Conservation (phyloP, 2,797 vertebrate genomes). For the Gallinago solitaria region DNA sequence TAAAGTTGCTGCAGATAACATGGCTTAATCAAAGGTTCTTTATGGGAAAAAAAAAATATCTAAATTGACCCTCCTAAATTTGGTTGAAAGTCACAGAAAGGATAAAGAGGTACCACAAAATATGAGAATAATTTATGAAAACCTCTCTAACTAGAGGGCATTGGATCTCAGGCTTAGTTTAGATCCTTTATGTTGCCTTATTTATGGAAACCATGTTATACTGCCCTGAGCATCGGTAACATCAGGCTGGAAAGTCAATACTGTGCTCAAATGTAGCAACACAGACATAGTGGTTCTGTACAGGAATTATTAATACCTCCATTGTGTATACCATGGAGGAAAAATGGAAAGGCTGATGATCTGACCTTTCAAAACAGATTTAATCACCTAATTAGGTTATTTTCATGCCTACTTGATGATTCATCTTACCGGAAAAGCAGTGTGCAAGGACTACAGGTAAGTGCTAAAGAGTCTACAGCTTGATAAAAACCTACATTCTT, state of each 20-base stretch:
- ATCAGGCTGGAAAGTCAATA: background rate
- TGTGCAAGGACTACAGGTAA: background rate
- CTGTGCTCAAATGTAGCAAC: accelerated
- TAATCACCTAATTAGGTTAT: background rate
- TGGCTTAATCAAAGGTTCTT: background rate
- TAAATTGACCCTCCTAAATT: background rate
- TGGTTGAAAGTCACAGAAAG: background rate
- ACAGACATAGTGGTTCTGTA: background rate
- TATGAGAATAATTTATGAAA: background rate
- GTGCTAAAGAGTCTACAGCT: background rate
- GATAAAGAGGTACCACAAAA: background rate
- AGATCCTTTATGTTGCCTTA: background rate
- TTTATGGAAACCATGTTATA: accelerated
- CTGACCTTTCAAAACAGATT: background rate
- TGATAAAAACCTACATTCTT: background rate
- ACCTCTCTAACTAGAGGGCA: background rate
- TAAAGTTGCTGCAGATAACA: background rate
- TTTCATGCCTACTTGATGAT: background rate
- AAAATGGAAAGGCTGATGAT: background rate
- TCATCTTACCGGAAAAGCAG: background rate
- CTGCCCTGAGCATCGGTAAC: background rate
- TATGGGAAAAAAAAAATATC: background rate
- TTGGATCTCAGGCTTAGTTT: background rate
- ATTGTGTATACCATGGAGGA: background rate
- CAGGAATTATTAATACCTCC: background rate